These are phyloP conservation scores for Centropristis striata DNA, from an alignment of 2,113 vertebrate genomes.

Conservation along the genomic window DNA sequence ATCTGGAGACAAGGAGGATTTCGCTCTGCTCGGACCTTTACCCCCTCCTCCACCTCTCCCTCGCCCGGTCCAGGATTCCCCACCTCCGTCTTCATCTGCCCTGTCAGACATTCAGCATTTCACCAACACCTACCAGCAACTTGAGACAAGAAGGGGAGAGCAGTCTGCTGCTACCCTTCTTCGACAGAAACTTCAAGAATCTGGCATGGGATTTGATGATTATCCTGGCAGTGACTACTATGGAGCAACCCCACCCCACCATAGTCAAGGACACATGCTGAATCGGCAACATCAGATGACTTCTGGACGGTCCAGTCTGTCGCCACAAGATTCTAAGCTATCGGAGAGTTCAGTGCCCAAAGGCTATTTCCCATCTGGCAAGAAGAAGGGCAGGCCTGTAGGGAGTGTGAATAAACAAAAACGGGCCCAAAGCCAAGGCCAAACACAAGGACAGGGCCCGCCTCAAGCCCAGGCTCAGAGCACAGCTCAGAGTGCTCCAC, in stretches of 20 bases:
- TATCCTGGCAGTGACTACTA: constrained; percentile 85
- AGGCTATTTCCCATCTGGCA: constrained; percentile 98
- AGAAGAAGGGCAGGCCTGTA: constrained; percentile 97
- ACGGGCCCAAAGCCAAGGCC: constrained; percentile 83
- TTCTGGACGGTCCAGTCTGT: constrained; percentile 75
- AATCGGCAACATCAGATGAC: constrained; percentile 81
- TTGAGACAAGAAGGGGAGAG: constrained; percentile 85
- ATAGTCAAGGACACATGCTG: constrained; percentile 81
- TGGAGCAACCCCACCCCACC: constrained; percentile 78
- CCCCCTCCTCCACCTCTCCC: constrained; percentile 85
- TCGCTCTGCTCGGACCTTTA: constrained; percentile 84
- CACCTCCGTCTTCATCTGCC: constrained; percentile 86
- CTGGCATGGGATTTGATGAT: constrained; percentile 84
- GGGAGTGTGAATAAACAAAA: constrained; percentile 99
- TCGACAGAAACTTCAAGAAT: constrained; percentile 86
- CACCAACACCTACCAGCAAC: constrained; percentile 87
- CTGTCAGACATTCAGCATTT: constrained; percentile 88
- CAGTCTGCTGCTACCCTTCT: constrained; percentile 86
- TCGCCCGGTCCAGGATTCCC: constrained; percentile 84
- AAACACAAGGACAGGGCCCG: constrained; percentile 75
- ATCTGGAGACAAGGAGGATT: constrained; percentile 85
- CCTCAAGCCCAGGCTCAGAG: constrained; percentile 67
- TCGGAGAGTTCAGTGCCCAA: constrained; percentile 88
- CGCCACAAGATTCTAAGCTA: constrained; percentile 79
- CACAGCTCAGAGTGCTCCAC: constrained; percentile 34